phyloP scores from a whole-genome alignment of 1,140 invertebrate genomes.

The Ericerus pela region DNA sequence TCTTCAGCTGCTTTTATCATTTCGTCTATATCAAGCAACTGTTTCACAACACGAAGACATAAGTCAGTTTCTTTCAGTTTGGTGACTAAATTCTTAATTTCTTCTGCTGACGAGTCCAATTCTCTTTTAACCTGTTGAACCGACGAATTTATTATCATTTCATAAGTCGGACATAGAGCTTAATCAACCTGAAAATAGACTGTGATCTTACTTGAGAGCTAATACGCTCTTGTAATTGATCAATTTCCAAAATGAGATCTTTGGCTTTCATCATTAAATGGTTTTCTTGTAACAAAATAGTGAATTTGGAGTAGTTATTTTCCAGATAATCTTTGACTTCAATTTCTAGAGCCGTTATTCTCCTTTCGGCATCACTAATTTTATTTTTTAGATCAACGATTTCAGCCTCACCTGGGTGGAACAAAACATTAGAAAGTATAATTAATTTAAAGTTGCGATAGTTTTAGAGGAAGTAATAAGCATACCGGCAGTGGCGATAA shows the following conservation, averaged over 20 bases:
- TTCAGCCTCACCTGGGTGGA: background rate
- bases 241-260: background rate
- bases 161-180: background rate
- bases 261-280: slow-evolving; percentile 6
- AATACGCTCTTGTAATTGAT: background rate
- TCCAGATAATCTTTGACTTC: slow-evolving; percentile 3
- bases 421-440: background rate
- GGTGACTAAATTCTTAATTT: background rate
- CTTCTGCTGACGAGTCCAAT: background rate
- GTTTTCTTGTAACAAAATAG: background rate
- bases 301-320: slow-evolving; percentile 1
- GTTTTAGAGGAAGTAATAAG: background rate
- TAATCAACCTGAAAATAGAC: background rate
- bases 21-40: background rate
- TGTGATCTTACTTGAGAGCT: background rate
- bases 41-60: background rate
- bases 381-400: background rate
- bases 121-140: slow-evolving; percentile 2
- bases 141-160: background rate
- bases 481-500: background rate
- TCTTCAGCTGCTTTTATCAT: background rate
- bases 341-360: background rate
- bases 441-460: background rate
- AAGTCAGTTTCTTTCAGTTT: background rate
- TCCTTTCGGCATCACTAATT: background rate